Evolutionary conservation across 2,888 invertebrate species (phyloP), one percentile per base, ranked within the genome.

Genomic region (Leptodirus hochenwartii): DNA sequence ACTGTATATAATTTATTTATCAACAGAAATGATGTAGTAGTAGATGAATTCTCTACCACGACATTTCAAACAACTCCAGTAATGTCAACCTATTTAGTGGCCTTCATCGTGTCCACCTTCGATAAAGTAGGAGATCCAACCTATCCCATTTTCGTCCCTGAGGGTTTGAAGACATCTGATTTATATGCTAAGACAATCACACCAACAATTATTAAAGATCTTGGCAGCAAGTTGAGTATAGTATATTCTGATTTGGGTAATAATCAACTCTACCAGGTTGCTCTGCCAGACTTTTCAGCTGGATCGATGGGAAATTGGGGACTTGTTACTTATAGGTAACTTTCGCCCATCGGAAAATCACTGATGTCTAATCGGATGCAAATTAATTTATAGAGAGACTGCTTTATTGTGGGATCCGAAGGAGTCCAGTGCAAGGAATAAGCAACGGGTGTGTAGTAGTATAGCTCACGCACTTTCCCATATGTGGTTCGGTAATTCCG

Each of bases 231-330:
- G 17, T 25, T 4, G 17, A 14, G 27, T 13, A 27, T 37, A 8
- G 27, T 33, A 3, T 37, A 27, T 17, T 35, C 37, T 5, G 63
- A 61, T 2, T 57, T 77, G 33, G 59, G n/a, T n/a, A n/a, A n/a
- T n/a, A n/a, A 70, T 4, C 85, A 85, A 49, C 63, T 85, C 51
- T 79, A 87, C 46, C 70, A 85, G 46, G 70, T 84, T n/a, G 85
- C 82, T 2, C 64, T 90, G 34, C 75, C 82, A 0, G 81, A 87
- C 48, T 85, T 87, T 49, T 64, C 66, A 26, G 73, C 78, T 37
- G 81, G 80, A 24, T 87, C 87, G 29, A 87, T 88, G 87, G 85
- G 87, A 49, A 88, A 90, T 49, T 88, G 87, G 85, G 88, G 87
- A 5, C 58, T 88, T 14, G 64, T 85, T 5, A 85, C 79, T 3